Percentiles rank a stretch among this genome's conserved stretches.
These are phyloP conservation scores for Clarias platycephalus DNA, from an alignment of 2,797 vertebrate species.

Conservation along the genomic window DNA sequence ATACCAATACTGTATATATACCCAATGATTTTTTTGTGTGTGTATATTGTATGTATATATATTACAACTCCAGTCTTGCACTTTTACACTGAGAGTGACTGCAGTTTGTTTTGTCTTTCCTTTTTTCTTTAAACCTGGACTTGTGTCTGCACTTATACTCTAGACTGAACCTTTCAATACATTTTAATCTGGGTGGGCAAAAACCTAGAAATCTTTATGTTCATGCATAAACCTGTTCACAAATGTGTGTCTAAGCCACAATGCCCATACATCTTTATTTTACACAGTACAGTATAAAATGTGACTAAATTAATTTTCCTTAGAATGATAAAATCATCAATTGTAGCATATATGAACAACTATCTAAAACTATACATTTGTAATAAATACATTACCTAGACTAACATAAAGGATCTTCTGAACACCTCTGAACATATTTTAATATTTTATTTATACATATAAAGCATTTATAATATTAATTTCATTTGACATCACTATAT, in stretches of 20 bases:
- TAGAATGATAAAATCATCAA: too few species aligned
- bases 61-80: background rate
- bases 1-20: background rate
- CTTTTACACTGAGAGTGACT: background rate
- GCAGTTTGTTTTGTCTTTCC: background rate
- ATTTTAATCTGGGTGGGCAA: too few species aligned
- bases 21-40: background rate
- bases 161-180: too few species aligned
- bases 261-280: too few species aligned
- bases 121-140: background rate
- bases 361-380: too few species aligned
- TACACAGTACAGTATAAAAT: too few species aligned
- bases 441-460: background rate
- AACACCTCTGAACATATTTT: background rate
- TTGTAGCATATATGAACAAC: too few species aligned
- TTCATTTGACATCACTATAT: background rate
- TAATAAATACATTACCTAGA: background rate
- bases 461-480: background rate
- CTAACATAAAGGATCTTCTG: background rate
- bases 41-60: background rate
- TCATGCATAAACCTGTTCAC: too few species aligned
- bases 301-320: too few species aligned
- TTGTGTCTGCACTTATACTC: background rate
- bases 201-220: too few species aligned
- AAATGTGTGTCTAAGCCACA: too few species aligned